A percentile compares a stretch with the other conserved stretches of the same genome.
These are phyloP conservation scores for Oithona nana DNA, from an alignment of 2,888 invertebrate genomes.

Conservation along the genomic window DNA sequence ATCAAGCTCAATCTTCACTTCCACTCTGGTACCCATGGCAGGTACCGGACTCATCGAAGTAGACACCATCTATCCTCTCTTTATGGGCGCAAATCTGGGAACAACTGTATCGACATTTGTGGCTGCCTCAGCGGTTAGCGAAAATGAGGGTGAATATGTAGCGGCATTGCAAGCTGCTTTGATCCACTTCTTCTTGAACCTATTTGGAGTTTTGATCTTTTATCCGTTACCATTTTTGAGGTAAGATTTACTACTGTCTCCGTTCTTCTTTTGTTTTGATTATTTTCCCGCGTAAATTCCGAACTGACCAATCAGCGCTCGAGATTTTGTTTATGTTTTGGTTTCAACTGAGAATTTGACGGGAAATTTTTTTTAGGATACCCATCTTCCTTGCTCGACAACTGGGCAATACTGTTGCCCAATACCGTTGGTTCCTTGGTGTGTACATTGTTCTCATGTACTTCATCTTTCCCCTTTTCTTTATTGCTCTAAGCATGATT, in stretches of 20 bases:
- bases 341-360: too few species aligned
- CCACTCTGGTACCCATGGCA: slow-evolving; percentile 37
- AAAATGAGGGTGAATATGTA: slow-evolving; percentile 25
- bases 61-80: slow-evolving; percentile 36
- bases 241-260: slow-evolving; percentile 33
- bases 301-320: too few species aligned
- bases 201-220: slow-evolving; percentile 34
- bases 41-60: slow-evolving; percentile 35
- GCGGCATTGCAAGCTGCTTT: slow-evolving; percentile 32
- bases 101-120: slow-evolving; percentile 37
- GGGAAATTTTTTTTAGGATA: too few species aligned
- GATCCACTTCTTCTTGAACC: slow-evolving; percentile 38
- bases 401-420: too few species aligned
- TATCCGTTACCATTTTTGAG: slow-evolving; percentile 35
- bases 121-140: slow-evolving; percentile 31
- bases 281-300: too few species aligned
- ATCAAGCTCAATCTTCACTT: slow-evolving; percentile 38
- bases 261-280: too few species aligned
- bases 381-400: too few species aligned
- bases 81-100: slow-evolving; percentile 37
- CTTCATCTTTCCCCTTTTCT: too few species aligned
- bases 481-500: too few species aligned
- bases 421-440: too few species aligned
- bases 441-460: too few species aligned
- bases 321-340: too few species aligned